These are phyloP conservation scores for Ceratitis capitata DNA, from an alignment of 1,140 invertebrate genomes.

Conservation along the genomic window DNA sequence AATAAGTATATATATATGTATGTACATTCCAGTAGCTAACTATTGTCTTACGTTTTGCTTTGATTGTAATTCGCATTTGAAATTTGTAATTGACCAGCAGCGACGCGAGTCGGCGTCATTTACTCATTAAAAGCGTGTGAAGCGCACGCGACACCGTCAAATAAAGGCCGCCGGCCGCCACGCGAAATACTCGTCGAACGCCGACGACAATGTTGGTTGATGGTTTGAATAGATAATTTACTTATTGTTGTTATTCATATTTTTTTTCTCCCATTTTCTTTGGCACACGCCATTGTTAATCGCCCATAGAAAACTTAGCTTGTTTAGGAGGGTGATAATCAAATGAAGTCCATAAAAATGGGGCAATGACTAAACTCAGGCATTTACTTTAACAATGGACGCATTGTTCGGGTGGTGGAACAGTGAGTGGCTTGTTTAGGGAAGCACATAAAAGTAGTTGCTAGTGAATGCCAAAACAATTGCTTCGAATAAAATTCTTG, in stretches of 20 bases:
- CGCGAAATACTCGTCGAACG: no score
- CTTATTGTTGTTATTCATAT: background rate
- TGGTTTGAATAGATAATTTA: background rate
- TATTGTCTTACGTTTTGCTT: background rate
- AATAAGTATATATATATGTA: no score
- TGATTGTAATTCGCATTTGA: background rate
- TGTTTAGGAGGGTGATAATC: background rate
- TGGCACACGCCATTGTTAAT: background rate
- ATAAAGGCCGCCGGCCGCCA: background rate
- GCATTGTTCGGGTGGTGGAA: background rate
- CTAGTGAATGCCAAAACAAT: no score
- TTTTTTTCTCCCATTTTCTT: background rate
- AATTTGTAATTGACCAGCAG: slow-evolving; percentile 10
- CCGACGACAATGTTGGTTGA: background rate
- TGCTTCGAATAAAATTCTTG: background rate
- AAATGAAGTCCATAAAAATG: background rate
- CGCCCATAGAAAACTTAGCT: background rate
- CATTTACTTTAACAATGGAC: background rate
- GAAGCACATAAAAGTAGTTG: no score
- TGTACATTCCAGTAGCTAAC: background rate
- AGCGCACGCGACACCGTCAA: background rate
- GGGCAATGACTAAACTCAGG: background rate
- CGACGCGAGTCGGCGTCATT: background rate
- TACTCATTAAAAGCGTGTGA: slow-evolving; percentile 15
- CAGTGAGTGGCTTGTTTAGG: no score